These are phyloP conservation scores for Pteropus rufus DNA, from an alignment of 2,797 vertebrate species.

Conservation along the genomic window DNA sequence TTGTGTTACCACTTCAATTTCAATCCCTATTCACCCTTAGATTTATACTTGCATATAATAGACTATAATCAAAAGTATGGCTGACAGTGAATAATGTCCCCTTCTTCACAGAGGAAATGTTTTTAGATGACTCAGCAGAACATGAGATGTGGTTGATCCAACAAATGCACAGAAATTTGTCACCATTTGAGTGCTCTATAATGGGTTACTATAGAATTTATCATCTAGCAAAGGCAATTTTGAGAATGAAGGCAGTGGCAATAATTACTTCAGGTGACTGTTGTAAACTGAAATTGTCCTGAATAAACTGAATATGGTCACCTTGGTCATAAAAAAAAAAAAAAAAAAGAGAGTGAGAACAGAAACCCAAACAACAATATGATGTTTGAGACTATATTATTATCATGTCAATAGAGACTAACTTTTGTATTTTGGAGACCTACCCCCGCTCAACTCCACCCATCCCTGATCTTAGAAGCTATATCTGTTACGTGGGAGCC, in stretches of 20 bases:
- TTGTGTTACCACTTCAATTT: background rate
- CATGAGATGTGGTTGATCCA: background rate
- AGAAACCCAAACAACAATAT: background rate
- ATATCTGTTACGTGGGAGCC: rapidly evolving
- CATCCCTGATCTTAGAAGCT: background rate
- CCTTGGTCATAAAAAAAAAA: background rate
- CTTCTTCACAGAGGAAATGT: background rate
- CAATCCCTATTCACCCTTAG: background rate
- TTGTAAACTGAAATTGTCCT: background rate
- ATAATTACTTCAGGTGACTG: background rate
- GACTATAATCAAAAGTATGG: background rate
- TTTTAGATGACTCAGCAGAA: background rate
- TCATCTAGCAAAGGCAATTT: background rate
- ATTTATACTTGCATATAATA: background rate
- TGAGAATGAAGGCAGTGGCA: background rate
- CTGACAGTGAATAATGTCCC: background rate
- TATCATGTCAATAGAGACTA: background rate
- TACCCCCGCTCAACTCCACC: background rate
- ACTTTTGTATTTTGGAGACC: background rate
- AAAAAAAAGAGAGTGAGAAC: background rate
- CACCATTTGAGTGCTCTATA: background rate
- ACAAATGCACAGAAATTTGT: background rate
- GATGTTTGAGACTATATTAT: background rate
- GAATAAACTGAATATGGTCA: background rate
- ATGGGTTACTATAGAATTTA: background rate